A percentile compares a stretch with the other conserved stretches of the same genome.
These are phyloP conservation scores for Rhogogaster chlorosoma DNA, from an alignment of 2,888 invertebrate genomes.

Conservation along the genomic window DNA sequence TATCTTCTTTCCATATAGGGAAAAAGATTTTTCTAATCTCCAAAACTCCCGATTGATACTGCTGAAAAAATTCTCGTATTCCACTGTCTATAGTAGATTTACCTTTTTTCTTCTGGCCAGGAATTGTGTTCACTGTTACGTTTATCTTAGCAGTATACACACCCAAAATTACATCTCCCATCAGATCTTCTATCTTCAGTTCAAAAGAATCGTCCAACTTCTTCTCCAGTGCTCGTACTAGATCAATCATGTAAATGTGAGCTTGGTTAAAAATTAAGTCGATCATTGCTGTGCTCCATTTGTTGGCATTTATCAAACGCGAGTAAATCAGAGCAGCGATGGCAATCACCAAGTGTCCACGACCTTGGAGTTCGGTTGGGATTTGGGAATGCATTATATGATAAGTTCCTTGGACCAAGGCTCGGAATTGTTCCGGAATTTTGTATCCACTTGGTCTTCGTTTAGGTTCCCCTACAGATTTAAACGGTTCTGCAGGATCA, in stretches of 20 bases:
- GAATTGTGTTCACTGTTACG: slow-evolving; percentile 67
- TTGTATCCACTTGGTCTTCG: slow-evolving; percentile 68
- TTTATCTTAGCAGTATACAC: slow-evolving; percentile 73
- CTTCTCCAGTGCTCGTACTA: slow-evolving; percentile 68
- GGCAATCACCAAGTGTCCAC: slow-evolving; percentile 68
- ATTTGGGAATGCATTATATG: slow-evolving; percentile 68
- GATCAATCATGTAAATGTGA: slow-evolving; percentile 71
- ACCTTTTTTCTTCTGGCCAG: slow-evolving; percentile 66
- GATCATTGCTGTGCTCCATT: slow-evolving; percentile 70
- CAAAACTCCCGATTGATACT: slow-evolving; percentile 64
- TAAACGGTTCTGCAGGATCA: slow-evolving; percentile 58
- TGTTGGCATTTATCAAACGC: slow-evolving; percentile 67
- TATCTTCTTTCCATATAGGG: slow-evolving; percentile 71
- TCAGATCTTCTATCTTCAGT: slow-evolving; percentile 66
- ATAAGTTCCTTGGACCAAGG: slow-evolving; percentile 69
- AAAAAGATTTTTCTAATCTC: slow-evolving; percentile 71
- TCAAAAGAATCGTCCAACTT: slow-evolving; percentile 67
- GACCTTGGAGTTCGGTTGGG: slow-evolving; percentile 65
- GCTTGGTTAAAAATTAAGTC: slow-evolving; percentile 75
- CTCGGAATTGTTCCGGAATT: slow-evolving; percentile 67
- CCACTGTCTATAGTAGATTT: slow-evolving; percentile 65
- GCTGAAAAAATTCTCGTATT: slow-evolving; percentile 67
- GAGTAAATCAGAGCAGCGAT: slow-evolving; percentile 71
- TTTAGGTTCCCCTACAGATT: slow-evolving; percentile 57
- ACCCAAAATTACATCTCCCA: slow-evolving; percentile 72